Evolutionary conservation across 2,888 invertebrate species (phyloP).

Genomic region (Clunio marinus): DNA sequence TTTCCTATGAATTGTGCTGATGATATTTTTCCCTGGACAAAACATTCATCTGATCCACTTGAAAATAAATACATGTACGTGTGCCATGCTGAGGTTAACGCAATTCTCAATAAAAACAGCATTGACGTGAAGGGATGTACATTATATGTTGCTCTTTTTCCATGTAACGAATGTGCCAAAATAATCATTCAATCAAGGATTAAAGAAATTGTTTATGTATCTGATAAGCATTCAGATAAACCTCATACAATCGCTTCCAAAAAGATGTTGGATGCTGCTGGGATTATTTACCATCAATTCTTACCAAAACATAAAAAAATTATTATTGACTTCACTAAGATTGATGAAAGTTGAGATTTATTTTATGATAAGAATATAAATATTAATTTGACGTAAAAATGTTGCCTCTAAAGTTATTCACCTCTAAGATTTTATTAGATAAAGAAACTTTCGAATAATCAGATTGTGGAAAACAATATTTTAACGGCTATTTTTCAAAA

Average conservation of each 20-base stretch:
- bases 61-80: slow-evolving; percentile 86
- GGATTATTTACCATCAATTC: slow-evolving; percentile 65
- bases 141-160: slow-evolving; percentile 87
- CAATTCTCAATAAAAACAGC: slow-evolving; percentile 85
- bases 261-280: slow-evolving; percentile 73
- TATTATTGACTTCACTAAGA: slow-evolving; percentile 31
- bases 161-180: slow-evolving; percentile 98
- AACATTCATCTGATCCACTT: slow-evolving; percentile 57
- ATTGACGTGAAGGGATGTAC: slow-evolving; percentile 71
- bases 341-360: slow-evolving; percentile 26
- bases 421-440: too few relatives aligned
- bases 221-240: slow-evolving; percentile 74
- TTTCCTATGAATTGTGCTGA: slow-evolving; percentile 90
- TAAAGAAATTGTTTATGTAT: slow-evolving; percentile 69
- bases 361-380: too few relatives aligned
- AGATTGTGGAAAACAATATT: too few relatives aligned
- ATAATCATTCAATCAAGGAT: slow-evolving; percentile 93
- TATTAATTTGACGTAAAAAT: too few relatives aligned
- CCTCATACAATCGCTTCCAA: slow-evolving; percentile 69
- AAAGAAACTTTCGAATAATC: too few relatives aligned
- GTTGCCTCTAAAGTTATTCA: too few relatives aligned
- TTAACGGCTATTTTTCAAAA: too few relatives aligned
- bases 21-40: slow-evolving; percentile 85
- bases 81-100: slow-evolving; percentile 97
- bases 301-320: slow-evolving; percentile 54